Evolutionary conservation across 2,888 invertebrate species (phyloP).

Genomic region (Hydropsyche betteni): DNA sequence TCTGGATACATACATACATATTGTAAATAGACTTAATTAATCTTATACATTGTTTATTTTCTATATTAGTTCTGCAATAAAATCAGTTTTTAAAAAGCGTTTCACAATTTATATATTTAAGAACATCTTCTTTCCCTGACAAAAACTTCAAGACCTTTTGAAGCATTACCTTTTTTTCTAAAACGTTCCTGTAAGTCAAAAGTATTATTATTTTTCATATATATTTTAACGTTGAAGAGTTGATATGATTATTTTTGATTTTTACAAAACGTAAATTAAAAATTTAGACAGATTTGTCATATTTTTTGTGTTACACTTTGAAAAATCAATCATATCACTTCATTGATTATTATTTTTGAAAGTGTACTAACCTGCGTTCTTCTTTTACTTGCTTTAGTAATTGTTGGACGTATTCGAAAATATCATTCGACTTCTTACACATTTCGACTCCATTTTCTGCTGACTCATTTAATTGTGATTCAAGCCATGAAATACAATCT

Average conservation of each 20-base stretch:
- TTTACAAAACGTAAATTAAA: too few relatives aligned
- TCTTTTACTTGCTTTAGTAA: constrained; percentile 45
- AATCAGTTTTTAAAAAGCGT: background rate
- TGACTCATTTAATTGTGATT: constrained; percentile 44
- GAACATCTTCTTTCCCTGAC: background rate
- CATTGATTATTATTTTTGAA: too few relatives aligned
- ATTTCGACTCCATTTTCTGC: constrained; percentile 40
- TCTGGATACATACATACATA: too few relatives aligned
- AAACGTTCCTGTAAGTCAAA: constrained; percentile 8
- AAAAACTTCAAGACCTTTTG: constrained; percentile 17
- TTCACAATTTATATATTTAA: constrained; percentile 4
- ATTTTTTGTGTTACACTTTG: too few relatives aligned
- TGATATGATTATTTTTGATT: too few relatives aligned
- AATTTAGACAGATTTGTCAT: too few relatives aligned
- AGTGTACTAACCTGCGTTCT: constrained; percentile 37
- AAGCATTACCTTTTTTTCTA: constrained; percentile 16
- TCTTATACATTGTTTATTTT: too few relatives aligned
- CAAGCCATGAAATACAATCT: constrained; percentile 40
- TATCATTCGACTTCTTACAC: constrained; percentile 45
- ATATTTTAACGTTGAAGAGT: background rate
- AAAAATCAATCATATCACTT: too few relatives aligned
- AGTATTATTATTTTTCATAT: background rate
- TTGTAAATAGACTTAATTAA: too few relatives aligned
- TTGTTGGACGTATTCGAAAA: constrained; percentile 42
- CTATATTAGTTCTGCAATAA: background rate